Evolutionary conservation across 2,113 vertebrate genomes (phyloP).

Genomic region (Chitala chitala): DNA sequence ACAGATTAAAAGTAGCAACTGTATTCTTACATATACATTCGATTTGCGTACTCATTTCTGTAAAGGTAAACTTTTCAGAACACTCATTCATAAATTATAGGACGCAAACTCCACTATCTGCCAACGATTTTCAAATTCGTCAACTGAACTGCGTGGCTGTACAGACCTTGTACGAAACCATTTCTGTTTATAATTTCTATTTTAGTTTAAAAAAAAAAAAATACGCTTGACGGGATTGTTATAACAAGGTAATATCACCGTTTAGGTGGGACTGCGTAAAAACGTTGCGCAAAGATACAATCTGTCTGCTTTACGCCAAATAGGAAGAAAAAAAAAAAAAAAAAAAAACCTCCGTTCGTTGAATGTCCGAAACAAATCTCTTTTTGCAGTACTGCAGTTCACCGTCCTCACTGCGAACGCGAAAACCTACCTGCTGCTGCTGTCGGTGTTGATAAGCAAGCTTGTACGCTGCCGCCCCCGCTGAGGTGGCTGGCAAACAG

Average conservation of each 20-base stretch:
- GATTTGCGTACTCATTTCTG: too few relatives aligned
- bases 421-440: slow-evolving; percentile 75
- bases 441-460: slow-evolving; percentile 66
- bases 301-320: not conserved
- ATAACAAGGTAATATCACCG: too few relatives aligned
- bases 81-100: not conserved
- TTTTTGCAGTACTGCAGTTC: not conserved
- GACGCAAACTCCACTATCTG: not conserved
- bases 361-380: not conserved
- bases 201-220: not conserved
- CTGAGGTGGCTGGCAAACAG: slow-evolving; percentile 60
- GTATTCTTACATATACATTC: too few relatives aligned
- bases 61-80: not conserved
- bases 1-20: too few relatives aligned
- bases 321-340: not conserved
- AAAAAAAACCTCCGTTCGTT: not conserved
- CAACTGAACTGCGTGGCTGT: too few relatives aligned
- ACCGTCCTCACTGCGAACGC: not conserved
- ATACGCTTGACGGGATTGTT: too few relatives aligned
- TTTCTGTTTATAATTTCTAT: too few relatives aligned
- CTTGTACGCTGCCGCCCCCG: slow-evolving; percentile 58
- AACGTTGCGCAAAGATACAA: not conserved
- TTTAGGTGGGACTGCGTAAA: not conserved
- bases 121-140: not conserved
- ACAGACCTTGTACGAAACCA: too few relatives aligned